phyloP scores from a whole-genome alignment of 2,797 vertebrate genomes.

The Discoglossus pictus region DNA sequence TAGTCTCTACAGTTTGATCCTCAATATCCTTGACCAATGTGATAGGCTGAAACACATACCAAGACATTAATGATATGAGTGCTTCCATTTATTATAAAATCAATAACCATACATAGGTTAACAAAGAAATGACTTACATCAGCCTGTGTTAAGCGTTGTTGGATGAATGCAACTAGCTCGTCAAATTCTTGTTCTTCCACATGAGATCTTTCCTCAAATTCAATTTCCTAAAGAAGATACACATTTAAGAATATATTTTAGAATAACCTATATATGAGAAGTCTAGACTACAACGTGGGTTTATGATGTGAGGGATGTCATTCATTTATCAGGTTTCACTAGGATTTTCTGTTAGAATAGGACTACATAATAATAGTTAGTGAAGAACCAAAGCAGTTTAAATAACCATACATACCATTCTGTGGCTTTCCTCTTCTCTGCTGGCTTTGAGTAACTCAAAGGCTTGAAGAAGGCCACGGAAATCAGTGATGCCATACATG shows the following conservation, averaged over 20 bases:
- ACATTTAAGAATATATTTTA: too few relatives aligned
- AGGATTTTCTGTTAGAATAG: too few relatives aligned
- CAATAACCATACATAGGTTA: background rate
- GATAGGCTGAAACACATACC: constrained; percentile 78
- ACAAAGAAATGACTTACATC: constrained; percentile 75
- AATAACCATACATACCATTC: constrained; percentile 74
- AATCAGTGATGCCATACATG: constrained; percentile 98
- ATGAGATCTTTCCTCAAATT: constrained; percentile 82
- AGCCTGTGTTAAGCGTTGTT: constrained; percentile 91
- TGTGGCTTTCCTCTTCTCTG: constrained; percentile 83
- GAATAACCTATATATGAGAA: too few relatives aligned
- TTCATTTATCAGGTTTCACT: too few relatives aligned
- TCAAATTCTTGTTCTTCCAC: constrained; percentile 90
- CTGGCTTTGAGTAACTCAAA: constrained; percentile 91
- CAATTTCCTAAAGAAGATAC: constrained; percentile 78
- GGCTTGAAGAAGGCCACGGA: constrained; percentile 94
- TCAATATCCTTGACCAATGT: constrained; percentile 89
- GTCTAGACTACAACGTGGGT: too few relatives aligned
- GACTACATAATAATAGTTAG: background rate
- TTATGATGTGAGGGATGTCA: too few relatives aligned
- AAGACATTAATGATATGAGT: constrained; percentile 51
- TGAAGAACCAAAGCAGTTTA: background rate
- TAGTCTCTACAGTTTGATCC: constrained; percentile 80
- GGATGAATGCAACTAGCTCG: constrained; percentile 93
- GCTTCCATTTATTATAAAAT: background rate